Percentiles rank a stretch among this genome's conserved stretches.
Evolutionary conservation across 1,140 invertebrate genomes (phyloP).

Genomic region (Holotrichia oblita): DNA sequence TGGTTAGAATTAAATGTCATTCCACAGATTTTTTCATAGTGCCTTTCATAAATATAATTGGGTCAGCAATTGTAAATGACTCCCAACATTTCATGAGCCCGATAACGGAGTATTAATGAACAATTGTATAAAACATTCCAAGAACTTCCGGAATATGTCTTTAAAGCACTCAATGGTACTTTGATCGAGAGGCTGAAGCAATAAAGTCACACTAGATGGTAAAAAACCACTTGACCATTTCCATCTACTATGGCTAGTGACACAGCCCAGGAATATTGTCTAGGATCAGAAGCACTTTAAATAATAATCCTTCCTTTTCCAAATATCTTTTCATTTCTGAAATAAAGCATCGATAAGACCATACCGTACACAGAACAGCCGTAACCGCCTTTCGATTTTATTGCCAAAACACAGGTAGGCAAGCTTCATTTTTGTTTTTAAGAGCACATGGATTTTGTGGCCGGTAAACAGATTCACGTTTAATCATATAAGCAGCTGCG

Average conservation of each 20-base stretch:
- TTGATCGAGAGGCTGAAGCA: conserved; percentile 19
- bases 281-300: neutral
- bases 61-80: neutral
- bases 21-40: no score
- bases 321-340: conserved; percentile 27
- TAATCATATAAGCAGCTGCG: neutral
- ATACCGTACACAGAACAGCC: neutral
- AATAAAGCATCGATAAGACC: no score
- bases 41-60: no score
- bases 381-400: neutral
- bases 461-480: neutral
- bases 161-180: neutral
- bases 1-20: no score
- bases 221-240: neutral
- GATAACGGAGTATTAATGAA: no score
- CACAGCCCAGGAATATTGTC: neutral
- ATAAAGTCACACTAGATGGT: neutral
- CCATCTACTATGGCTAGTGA: neutral
- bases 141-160: neutral
- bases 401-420: neutral
- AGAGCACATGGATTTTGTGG: neutral
- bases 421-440: neutral
- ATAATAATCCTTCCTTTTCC: neutral
- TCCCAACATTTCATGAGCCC: neutral
- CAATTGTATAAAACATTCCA: neutral